Evolutionary conservation across 2,797 vertebrate genomes (phyloP), one percentile per base, ranked within the genome.

Genomic region (Melanotaenia maccullochi): DNA sequence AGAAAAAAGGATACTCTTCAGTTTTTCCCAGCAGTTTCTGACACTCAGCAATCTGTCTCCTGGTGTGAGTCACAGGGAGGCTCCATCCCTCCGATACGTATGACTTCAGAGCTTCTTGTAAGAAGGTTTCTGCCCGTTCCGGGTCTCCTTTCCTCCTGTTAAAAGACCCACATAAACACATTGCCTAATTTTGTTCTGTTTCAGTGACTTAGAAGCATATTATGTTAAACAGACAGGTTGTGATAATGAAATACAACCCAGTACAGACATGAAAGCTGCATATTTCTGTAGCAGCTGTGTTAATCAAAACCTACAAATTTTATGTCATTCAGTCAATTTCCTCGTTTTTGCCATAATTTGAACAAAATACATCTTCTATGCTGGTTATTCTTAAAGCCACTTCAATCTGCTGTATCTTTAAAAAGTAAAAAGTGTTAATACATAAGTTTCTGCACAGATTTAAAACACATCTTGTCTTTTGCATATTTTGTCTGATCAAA

Each of bases 11-110:
- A 99, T 99, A 99, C 97, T 97, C 96, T 80, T 97, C 96, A 0
- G 94, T 94, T 74, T 96, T 96, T 24, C 94, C 94, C 18, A 99
- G 95, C 72, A 94, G 96, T 24, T 97, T 99, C 90, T 99, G 97
- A 93, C 98, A 99, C 73, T 96, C 96, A 0, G 97, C 97, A 6
- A 99, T 92, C 85, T 99, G 97, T 79, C 95, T 98, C 84, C 97
- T 95, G 0, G 97, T 99, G 88, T 99, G 96, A 14, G 97, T 97
- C 83, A 99, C 90, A 0, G 96, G 98, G 77, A 99, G 84, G 0
- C 94, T 94, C 98, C 98, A 99, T 71, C 97, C 97, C 85, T 99
- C 98, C 0, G 94, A 93, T 66, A 96, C 94, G 64, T 98, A 99
- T 0, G 94, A 97, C 88, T 95, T 97, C 87, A 99, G 86, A 2